Percentiles rank a stretch among this genome's conserved stretches.
Evolutionary conservation across 2,888 invertebrate species (phyloP).

Genomic region (Ferdinandea cuprea): DNA sequence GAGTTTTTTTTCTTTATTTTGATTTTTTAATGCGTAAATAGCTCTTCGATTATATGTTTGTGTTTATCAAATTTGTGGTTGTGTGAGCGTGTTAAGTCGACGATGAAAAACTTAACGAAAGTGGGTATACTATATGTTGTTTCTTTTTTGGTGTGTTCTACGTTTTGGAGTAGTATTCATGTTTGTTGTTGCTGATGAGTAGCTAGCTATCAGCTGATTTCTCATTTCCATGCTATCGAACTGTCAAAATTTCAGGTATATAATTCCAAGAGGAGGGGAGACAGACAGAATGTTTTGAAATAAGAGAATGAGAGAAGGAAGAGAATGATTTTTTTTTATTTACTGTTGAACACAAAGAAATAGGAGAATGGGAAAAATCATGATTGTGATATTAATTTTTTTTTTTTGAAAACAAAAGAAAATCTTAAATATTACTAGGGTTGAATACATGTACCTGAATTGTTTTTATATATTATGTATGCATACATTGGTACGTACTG

Average conservation of each 20-base stretch:
- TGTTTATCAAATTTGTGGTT: neutral
- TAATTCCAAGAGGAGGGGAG: constrained; percentile 15
- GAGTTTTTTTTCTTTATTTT: constrained; percentile 55
- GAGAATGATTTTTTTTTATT: constrained; percentile 30
- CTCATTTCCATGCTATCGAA: constrained; percentile 76
- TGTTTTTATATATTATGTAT: too few species aligned
- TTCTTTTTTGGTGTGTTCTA: constrained; percentile 36
- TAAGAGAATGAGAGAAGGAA: constrained; percentile 6
- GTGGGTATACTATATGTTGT: too few species aligned
- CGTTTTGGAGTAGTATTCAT: constrained; percentile 52
- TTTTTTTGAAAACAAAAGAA: constrained; percentile 76
- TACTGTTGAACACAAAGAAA: too few species aligned
- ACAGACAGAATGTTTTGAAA: constrained; percentile 24
- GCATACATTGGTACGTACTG: too few species aligned
- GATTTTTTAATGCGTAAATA: constrained; percentile 66
- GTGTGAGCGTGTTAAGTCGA: constrained; percentile 38
- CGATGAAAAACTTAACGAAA: constrained; percentile 64
- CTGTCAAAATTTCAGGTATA: constrained; percentile 74
- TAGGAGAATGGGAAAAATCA: too few species aligned
- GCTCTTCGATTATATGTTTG: constrained; percentile 7
- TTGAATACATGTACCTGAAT: too few species aligned
- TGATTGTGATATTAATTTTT: too few species aligned
- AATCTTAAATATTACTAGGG: constrained; percentile 62
- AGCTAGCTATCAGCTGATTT: constrained; percentile 77
- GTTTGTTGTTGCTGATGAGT: constrained; percentile 60